Conservation (phyloP, 2,113 vertebrate species). For the Paratilapia polleni region DNA sequence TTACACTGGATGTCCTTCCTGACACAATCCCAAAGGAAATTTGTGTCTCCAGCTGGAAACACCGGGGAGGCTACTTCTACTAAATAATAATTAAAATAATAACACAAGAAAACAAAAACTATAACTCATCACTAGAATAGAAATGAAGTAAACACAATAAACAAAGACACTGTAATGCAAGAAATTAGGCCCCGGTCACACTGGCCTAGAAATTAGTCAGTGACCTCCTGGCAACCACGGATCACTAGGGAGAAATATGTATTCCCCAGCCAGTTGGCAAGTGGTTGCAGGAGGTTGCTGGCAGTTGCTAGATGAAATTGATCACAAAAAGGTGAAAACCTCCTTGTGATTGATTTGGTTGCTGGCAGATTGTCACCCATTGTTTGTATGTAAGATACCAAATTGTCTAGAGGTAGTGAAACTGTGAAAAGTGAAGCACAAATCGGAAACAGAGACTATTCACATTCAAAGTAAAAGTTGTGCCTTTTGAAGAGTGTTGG, state of each 20-base stretch:
- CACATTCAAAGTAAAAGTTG: too few relatives aligned
- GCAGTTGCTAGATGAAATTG: background rate
- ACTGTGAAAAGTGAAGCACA: background rate
- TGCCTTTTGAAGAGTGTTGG: too few relatives aligned
- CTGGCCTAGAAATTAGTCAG: background rate
- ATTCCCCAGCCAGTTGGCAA: too few relatives aligned
- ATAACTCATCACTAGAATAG: rapidly evolving
- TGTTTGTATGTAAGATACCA: too few relatives aligned
- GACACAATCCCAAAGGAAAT: too few relatives aligned
- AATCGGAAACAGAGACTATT: too few relatives aligned
- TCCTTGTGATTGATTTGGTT: background rate
- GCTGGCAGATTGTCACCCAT: too few relatives aligned
- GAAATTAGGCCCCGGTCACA: background rate
- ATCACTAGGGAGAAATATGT: background rate
- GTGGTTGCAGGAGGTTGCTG: too few relatives aligned
- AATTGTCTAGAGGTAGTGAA: too few relatives aligned
- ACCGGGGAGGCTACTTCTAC: background rate
- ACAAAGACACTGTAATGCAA: background rate
- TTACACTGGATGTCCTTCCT: too few relatives aligned
- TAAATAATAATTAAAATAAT: background rate
- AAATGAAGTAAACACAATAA: background rate
- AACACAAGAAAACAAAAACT: background rate
- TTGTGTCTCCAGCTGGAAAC: too few relatives aligned
- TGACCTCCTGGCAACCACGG: background rate
- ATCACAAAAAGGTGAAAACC: background rate